Evolutionary conservation across 2,113 vertebrate species (phyloP), one percentile per base, ranked within the genome.

Genomic region (Anoplopoma fimbria): DNA sequence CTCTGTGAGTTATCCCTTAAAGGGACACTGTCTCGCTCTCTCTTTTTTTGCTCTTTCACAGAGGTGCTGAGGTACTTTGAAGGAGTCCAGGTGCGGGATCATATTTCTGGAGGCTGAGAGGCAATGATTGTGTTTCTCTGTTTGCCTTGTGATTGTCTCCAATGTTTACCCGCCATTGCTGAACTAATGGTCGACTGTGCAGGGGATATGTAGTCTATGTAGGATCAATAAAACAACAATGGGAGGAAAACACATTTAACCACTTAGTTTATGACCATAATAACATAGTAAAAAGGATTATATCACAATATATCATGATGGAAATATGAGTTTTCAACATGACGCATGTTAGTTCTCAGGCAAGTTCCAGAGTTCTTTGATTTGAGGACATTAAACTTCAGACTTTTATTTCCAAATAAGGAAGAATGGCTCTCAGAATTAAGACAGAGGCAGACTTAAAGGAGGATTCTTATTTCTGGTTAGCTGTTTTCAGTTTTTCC

Each of bases 1-100:
- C 80, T 89, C 71, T 64, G 76, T 64, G 70, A 92, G 74, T 92
- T 92, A 82, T 93, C 83, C 83, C 93, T 95, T 94, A 94, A 95
- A 95, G 93, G 79, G 88, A 87, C 91, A 88, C 88, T 34, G 87
- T 81, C 88, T 87, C 68, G 58, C 40, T 86, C n/a, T n/a, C n/a
- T n/a, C n/a, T n/a, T n/a, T 21, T 85, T 81, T 61, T 65, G 64
- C 73, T 71, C 25, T 62, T 76, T 69, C 49, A 4, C n/a, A 29
- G 69, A 84, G 80, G 84, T 91, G 79, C 79, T 55, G 42, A 69
- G 68, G 42, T 62, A 31, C 71, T 91, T 77, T 68, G 63, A 85
- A 79, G 79, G 77, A 87, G 71, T 80, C 74, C 87, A 89, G 79
- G 87, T 88, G 85, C 68, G 47, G 79, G 87, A 84, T 92, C 85